A percentile compares a stretch with the other conserved stretches of the same genome.
phyloP scores from a whole-genome alignment of 2,113 vertebrate genomes.

The Odontesthes bonariensis region DNA sequence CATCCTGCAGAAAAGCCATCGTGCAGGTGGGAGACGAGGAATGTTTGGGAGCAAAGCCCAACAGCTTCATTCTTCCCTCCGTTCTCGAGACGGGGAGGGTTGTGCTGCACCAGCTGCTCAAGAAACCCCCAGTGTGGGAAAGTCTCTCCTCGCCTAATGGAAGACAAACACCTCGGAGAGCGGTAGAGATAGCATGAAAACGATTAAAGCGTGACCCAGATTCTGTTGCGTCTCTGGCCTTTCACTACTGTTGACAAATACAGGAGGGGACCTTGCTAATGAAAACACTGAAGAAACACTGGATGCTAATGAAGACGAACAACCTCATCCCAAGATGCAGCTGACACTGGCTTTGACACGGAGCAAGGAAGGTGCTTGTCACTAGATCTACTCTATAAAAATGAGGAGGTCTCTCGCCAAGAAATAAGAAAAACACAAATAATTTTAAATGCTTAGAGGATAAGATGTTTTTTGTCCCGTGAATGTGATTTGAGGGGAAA shows the following conservation, averaged over 20 bases:
- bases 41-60: constrained; percentile 59
- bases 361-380: constrained; percentile 35
- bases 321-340: constrained; percentile 64
- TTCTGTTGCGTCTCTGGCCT: constrained; percentile 79
- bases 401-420: constrained; percentile 1
- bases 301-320: constrained; percentile 79
- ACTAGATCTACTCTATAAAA: constrained; percentile 32
- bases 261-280: constrained; percentile 68
- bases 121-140: constrained; percentile 74
- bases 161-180: constrained; percentile 76
- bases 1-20: constrained; percentile 26
- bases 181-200: constrained; percentile 75
- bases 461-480: constrained; percentile 1
- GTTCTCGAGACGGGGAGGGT: constrained; percentile 29
- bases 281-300: constrained; percentile 72
- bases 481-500: constrained; percentile 3
- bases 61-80: constrained; percentile 17
- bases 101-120: constrained; percentile 65
- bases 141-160: constrained; percentile 67
- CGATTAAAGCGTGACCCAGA: constrained; percentile 80
- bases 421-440: background rate
- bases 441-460: background rate
- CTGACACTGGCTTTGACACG: constrained; percentile 57
- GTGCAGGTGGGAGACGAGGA: constrained; percentile 59
- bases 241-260: constrained; percentile 74